Evolutionary conservation across 2,113 vertebrate species (phyloP).

Genomic region (Aspiorhynchus laticeps): DNA sequence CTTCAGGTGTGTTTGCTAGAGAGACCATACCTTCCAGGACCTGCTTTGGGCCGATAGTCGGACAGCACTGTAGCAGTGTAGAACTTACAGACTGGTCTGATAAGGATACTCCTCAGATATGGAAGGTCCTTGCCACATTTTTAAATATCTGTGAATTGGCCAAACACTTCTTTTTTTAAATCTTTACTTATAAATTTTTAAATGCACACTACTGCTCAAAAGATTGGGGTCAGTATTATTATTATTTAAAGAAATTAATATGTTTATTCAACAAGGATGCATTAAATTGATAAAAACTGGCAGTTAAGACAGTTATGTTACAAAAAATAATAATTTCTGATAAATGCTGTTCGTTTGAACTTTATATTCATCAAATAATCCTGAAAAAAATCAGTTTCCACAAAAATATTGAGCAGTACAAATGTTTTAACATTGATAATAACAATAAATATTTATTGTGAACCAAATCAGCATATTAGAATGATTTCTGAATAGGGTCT

Average conservation of each 20-base stretch:
- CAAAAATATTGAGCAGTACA: background rate
- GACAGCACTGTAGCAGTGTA: constrained; percentile 92
- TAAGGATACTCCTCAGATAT: constrained; percentile 89
- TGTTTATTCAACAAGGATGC: background rate
- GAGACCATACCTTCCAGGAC: constrained; percentile 90
- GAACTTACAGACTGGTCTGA: constrained; percentile 94
- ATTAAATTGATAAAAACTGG: too few species aligned
- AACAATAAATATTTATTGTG: background rate
- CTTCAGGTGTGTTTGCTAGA: constrained; percentile 88
- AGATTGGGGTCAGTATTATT: background rate
- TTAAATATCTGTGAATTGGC: background rate
- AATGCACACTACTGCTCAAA: background rate
- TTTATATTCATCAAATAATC: background rate
- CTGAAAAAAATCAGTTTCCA: background rate
- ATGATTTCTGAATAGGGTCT: background rate
- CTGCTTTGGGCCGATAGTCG: constrained; percentile 95
- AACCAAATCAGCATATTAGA: background rate
- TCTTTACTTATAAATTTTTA: background rate
- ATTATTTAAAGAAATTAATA: background rate
- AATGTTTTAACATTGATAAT: background rate
- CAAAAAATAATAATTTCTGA: too few species aligned
- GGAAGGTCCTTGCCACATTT: constrained; percentile 80
- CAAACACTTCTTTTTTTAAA: background rate
- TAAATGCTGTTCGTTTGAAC: too few species aligned
- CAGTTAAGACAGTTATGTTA: background rate